phyloP scores from a whole-genome alignment of 2,888 invertebrate species.

The Eupithecia subfuscata region DNA sequence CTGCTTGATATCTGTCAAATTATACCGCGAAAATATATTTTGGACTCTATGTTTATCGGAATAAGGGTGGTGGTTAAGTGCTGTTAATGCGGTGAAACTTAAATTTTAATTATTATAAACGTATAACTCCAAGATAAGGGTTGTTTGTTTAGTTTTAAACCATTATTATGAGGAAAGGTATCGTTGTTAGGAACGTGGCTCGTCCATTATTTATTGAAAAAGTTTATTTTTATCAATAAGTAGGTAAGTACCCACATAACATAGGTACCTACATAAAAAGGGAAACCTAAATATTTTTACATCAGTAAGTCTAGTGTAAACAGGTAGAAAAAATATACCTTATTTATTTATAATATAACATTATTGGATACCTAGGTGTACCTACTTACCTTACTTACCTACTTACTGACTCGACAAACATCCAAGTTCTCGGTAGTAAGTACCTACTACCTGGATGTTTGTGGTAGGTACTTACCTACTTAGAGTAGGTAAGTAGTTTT shows the following conservation, averaged over 20 bases:
- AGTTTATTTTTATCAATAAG: background rate
- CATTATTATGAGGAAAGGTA: background rate
- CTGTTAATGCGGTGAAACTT: background rate
- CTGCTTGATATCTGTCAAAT: slow-evolving; percentile 50
- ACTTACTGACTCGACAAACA: background rate
- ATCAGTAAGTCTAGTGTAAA: too few relatives aligned
- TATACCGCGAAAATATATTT: slow-evolving; percentile 1
- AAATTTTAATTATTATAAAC: background rate
- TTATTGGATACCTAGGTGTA: background rate
- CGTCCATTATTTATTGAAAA: background rate
- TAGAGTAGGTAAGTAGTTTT: background rate
- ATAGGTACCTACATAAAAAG: too few relatives aligned
- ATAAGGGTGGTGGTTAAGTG: slow-evolving; percentile 15
- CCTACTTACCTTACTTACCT: background rate
- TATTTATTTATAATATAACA: too few relatives aligned
- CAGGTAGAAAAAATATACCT: too few relatives aligned
- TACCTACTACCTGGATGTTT: too few relatives aligned
- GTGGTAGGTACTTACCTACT: too few relatives aligned
- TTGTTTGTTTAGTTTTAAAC: background rate
- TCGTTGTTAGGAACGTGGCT: background rate
- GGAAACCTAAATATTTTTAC: too few relatives aligned
- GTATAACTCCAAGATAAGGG: background rate
- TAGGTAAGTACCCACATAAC: too few relatives aligned
- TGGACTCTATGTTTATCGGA: slow-evolving; percentile 14
- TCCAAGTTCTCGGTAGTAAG: too few relatives aligned